phyloP scores from a whole-genome alignment of 2,113 vertebrate genomes.

The Alces alces region DNA sequence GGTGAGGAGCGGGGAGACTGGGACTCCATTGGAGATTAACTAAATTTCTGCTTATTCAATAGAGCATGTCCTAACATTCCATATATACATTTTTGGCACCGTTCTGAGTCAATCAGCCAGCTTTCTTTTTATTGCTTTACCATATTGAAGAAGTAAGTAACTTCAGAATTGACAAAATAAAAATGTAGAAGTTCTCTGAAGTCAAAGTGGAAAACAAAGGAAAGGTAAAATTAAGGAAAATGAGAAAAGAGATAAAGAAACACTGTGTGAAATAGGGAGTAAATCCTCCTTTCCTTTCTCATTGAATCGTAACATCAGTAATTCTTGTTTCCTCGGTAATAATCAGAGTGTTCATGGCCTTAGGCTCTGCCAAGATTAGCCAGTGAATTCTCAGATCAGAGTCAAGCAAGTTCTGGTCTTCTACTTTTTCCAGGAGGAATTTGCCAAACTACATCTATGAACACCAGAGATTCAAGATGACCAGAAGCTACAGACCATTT shows the following conservation, averaged over 20 bases:
- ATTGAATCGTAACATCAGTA: not conserved
- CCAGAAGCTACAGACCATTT: not conserved
- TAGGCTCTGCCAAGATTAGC: not conserved
- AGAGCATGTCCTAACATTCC: not conserved
- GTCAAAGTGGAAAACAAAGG: not conserved
- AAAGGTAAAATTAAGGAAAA: not conserved
- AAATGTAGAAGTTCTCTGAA: not conserved
- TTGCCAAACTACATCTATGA: not conserved
- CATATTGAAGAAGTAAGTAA: not conserved
- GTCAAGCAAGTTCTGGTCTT: not conserved
- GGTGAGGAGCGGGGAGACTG: not conserved
- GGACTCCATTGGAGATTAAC: not conserved
- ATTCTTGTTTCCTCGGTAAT: not conserved
- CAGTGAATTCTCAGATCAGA: not conserved
- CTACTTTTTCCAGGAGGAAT: not conserved
- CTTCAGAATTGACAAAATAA: not conserved
- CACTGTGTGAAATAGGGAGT: not conserved
- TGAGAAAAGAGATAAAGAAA: not conserved
- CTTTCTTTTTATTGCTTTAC: conserved; percentile 31
- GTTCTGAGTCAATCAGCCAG: not conserved
- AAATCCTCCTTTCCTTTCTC: not conserved
- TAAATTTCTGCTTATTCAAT: conserved; percentile 18
- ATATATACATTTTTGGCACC: not conserved
- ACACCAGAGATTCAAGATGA: not conserved
- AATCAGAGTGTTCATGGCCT: not conserved